Conservation (phyloP, 2,888 invertebrate species). For the Eristalis intricaria region DNA sequence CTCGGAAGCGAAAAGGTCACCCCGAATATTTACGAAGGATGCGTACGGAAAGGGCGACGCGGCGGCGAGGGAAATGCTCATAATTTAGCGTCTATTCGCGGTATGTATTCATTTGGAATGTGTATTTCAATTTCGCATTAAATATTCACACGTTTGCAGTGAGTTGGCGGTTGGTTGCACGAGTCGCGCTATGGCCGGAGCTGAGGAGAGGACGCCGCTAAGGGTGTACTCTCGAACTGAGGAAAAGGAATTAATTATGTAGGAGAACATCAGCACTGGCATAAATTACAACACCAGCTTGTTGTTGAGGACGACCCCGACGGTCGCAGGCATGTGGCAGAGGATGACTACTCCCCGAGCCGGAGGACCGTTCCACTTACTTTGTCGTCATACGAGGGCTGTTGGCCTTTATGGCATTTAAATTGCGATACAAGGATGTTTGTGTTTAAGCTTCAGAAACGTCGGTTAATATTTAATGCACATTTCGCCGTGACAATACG, state of each 20-base stretch:
- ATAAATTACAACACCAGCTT: conserved; percentile 52
- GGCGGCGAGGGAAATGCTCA: conserved; percentile 20
- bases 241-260: conserved; percentile 63
- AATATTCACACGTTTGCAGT: conserved; percentile 61
- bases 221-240: conserved; percentile 17
- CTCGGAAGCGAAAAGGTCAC: conserved; percentile 50
- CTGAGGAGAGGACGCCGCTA: neutral
- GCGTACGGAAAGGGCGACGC: neutral
- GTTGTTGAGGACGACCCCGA: neutral
- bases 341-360: neutral
- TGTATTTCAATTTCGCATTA: conserved; percentile 49
- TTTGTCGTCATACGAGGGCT: conserved; percentile 35
- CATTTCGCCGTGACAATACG: conserved; percentile 35
- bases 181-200: neutral
- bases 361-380: conserved; percentile 15
- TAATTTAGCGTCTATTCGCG: conserved; percentile 53
- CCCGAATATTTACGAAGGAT: neutral
- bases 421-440: conserved; percentile 40
- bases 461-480: conserved; percentile 64
- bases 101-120: conserved; percentile 55
- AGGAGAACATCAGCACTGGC: conserved; percentile 42
- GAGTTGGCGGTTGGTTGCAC: neutral
- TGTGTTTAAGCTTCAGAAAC: conserved; percentile 38
- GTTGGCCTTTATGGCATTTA: conserved; percentile 50
- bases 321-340: neutral